A percentile compares a stretch with the other conserved stretches of the same genome.
These are phyloP conservation scores for Telmatochromis sp. DNA, from an alignment of 2,113 vertebrate species.

Conservation along the genomic window DNA sequence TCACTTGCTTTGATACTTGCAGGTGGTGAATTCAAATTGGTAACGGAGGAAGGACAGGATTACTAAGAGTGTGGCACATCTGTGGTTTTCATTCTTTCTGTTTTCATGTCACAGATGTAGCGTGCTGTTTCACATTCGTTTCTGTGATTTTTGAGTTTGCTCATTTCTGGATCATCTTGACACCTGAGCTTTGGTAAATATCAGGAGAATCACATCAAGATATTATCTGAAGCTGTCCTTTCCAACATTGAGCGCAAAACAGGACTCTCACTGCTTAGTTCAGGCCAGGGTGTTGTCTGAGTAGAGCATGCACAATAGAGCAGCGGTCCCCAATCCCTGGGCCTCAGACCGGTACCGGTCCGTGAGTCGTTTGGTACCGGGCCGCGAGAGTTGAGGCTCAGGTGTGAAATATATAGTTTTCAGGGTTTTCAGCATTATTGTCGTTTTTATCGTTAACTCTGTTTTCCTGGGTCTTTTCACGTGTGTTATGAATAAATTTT, in stretches of 20 bases:
- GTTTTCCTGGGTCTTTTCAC: no score
- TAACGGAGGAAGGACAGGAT: not conserved
- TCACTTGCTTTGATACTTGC: not conserved
- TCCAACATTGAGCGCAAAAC: not conserved
- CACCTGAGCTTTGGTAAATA: not conserved
- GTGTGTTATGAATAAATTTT: no score
- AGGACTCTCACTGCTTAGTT: not conserved
- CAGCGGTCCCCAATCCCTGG: no score
- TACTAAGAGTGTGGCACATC: not conserved
- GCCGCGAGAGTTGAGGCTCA: no score
- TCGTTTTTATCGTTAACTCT: no score
- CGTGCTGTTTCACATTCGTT: not conserved
- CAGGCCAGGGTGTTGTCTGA: not conserved
- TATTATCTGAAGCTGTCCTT: not conserved
- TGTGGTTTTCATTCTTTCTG: not conserved
- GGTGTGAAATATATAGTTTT: no score
- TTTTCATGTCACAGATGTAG: not conserved
- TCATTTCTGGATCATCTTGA: not conserved
- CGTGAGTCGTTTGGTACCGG: no score
- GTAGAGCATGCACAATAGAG: not conserved
- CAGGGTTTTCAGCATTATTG: no score
- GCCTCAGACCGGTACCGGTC: no score
- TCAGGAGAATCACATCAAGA: not conserved
- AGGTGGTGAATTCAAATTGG: not conserved
- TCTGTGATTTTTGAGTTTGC: not conserved